These are phyloP conservation scores for Heliconius charithonia DNA, from an alignment of 2,888 invertebrate species.

Conservation along the genomic window DNA sequence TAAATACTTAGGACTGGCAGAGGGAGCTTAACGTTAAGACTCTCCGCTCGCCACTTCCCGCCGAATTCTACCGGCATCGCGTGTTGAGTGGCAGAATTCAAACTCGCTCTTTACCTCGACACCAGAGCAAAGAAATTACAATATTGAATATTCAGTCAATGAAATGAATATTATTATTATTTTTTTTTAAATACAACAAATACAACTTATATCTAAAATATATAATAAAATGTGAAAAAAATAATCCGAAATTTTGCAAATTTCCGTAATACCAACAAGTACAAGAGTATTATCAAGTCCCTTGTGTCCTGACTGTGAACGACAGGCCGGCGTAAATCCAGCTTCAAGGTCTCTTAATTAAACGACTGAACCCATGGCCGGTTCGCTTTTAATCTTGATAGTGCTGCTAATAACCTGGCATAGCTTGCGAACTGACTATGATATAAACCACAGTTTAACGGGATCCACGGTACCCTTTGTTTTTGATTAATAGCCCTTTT, in stretches of 20 bases:
- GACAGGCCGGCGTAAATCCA: conserved; percentile 65
- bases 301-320: conserved; percentile 54
- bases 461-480: conserved; percentile 7
- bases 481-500: conserved; percentile 14
- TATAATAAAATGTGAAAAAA: no score
- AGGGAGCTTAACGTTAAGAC: no score
- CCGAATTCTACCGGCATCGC: no score
- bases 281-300: conserved; percentile 39
- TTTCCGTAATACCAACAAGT: conserved; percentile 31
- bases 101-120: no score
- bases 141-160: no score
- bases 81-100: no score
- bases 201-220: no score
- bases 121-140: no score
- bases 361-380: conserved; percentile 63
- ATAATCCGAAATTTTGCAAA: not conserved
- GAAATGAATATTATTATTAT: no score
- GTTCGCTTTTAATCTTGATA: conserved; percentile 69
- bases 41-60: no score
- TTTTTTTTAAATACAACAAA: no score
- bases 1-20: not conserved
- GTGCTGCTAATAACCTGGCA: conserved; percentile 64
- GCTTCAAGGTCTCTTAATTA: conserved; percentile 69
- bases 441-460: conserved; percentile 32
- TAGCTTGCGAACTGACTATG: conserved; percentile 50